These are phyloP conservation scores for Rhinophrynus dorsalis DNA, from an alignment of 2,797 vertebrate species.

Conservation along the genomic window DNA sequence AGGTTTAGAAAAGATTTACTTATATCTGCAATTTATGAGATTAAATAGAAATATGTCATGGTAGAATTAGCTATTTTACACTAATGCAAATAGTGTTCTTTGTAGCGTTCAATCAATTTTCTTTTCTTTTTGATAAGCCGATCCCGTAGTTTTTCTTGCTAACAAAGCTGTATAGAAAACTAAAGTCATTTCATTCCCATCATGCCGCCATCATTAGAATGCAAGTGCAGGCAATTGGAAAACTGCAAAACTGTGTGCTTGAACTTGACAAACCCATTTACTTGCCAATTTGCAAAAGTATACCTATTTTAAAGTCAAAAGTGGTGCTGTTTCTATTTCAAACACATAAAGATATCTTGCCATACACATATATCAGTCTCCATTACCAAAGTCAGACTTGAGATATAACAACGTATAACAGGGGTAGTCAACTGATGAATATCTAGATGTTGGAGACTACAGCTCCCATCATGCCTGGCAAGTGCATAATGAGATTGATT, in stretches of 20 bases:
- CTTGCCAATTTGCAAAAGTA: neutral
- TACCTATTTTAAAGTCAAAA: conserved; percentile 1
- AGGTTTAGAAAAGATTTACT: too few species aligned
- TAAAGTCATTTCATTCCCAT: conserved; percentile 24
- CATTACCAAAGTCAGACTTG: conserved; percentile 6
- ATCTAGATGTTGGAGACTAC: too few species aligned
- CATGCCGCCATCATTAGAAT: conserved; percentile 27
- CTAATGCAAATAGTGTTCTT: neutral
- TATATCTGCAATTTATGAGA: too few species aligned
- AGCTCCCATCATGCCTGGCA: too few species aligned
- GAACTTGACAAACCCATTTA: conserved; percentile 34
- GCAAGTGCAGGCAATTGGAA: conserved; percentile 14
- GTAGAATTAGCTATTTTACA: neutral
- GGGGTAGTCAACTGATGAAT: too few species aligned
- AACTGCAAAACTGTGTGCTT: conserved; percentile 12
- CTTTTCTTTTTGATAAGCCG: neutral
- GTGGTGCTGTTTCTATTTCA: conserved; percentile 9
- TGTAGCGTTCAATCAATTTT: neutral
- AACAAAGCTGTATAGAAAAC: conserved; percentile 1
- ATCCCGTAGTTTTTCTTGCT: neutral
- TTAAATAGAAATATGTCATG: too few species aligned
- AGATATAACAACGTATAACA: too few species aligned
- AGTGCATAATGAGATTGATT: neutral
- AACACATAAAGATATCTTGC: neutral
- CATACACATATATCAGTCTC: conserved; percentile 13